Evolutionary conservation across 2,113 vertebrate genomes (phyloP), one percentile per base, ranked within the genome.

Genomic region (Plestiodon gilberti): DNA sequence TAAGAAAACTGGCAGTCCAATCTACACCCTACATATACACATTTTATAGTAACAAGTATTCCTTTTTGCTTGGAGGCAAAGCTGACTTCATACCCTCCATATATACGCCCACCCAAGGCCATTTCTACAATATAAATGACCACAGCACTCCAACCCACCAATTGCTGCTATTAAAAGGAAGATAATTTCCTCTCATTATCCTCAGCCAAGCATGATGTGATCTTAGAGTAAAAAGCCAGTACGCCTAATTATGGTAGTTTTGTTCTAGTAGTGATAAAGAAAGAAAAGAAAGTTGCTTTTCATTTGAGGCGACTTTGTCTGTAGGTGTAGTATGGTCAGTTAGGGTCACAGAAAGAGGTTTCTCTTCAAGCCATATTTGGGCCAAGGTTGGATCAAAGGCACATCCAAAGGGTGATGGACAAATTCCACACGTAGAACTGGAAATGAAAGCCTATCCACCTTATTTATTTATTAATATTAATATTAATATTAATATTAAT

Each of bases 121-220:
- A 57, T 87, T 92, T 91, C 40, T 76, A 69, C 84, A 90, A 90
- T 57, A 93, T 75, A 88, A 94, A 93, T 92, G 89, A 88, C 89
- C 89, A 89, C 90, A 92, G 89, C 91, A 94, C 91, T 84, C 91
- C 93, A 93, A 67, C 81, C 79, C 90, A 88, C 82, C 93, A 90
- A 89, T 87, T 90, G 90, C 86, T 0, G 2, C 93, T 89, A 90
- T 94, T 95, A 93, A 94, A 95, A 90, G 89, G 90, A 94, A 93
- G 90, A 95, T 91, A 88, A 95, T 93, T 94, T 93, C 93, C 93
- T 92, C 89, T 92, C 92, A 94, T 92, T 95, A 94, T 93, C 93
- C 89, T 88, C 91, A 90, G 89, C 85, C 90, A 93, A 87, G 88
- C 89, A 92, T 40, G 81, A 92, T 93, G 89, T 93, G 91, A 95